Base-by-base conservation (phyloP, 2,113 vertebrate genomes). In the Grallaria varia region DNA sequence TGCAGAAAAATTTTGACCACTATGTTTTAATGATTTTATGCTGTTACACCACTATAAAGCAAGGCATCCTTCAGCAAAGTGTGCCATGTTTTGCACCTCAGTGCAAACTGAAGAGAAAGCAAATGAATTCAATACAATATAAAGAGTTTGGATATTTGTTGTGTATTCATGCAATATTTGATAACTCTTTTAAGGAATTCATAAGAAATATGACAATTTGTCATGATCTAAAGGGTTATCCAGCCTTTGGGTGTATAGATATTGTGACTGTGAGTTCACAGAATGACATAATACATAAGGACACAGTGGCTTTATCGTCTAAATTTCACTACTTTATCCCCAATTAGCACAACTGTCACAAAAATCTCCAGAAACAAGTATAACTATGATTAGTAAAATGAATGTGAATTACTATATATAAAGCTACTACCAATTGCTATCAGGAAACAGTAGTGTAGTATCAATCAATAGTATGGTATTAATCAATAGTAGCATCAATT, bases 241-340 rank as follows among this genome's bases (percentile, higher is more conserved):
- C 9, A 81, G 6, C 2, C 23, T 55, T 73, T 2, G 5, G 5
- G 2, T 22, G 2, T 44, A 4, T 15, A 64, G 28, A 53, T 20
- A 19, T 24, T 64, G 19, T 4, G 2, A 42, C 20, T 3, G 0
- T 40, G 14, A 85, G 20, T 69, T 71, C 50, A 47, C 1, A 45
- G 7, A 9, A 14, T 28, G 14, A 10, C 0, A 0, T 37, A 40
- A 68, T 44, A 53, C 7, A 44, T 13, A 53, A 63, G 42, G 37
- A 2, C n/a, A 63, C 7, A 47, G 14, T 45, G 5, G 5, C 6
- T 73, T 77, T 49, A 44, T 76, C 9, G 9, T 35, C 21, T 52
- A 28, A 53, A 59, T 63, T 68, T 77, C 31, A 33, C 11, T 64
- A 7, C 4, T 64, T 69, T 55, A 10, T 66, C 74, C 44, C 17